These are phyloP conservation scores for Lasioglossum villosulum DNA, from an alignment of 2,888 invertebrate species.

Conservation along the genomic window DNA sequence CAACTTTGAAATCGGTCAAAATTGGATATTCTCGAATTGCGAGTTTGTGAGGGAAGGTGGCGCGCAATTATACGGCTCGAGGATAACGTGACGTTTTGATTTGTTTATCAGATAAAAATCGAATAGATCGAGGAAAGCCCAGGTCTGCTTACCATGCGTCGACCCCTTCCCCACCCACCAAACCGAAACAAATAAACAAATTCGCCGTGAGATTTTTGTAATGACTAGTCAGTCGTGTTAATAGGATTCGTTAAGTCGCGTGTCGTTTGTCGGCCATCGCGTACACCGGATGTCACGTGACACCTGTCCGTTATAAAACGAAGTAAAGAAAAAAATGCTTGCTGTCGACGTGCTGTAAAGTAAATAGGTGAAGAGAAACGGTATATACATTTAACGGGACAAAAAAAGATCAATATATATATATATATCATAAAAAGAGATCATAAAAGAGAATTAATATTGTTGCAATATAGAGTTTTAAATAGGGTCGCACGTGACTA, in stretches of 20 bases:
- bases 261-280: constrained; percentile 7
- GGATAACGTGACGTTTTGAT: background rate
- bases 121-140: background rate
- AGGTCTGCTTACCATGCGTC: constrained; percentile 12
- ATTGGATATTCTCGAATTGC: background rate
- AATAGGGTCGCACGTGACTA: constrained; percentile 63
- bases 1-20: background rate
- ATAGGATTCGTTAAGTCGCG: constrained; percentile 30
- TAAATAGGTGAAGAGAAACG: constrained; percentile 51
- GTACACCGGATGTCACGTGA: constrained; percentile 32
- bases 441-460: constrained; percentile 62
- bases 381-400: constrained; percentile 52
- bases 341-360: constrained; percentile 47
- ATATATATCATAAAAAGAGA: constrained; percentile 41
- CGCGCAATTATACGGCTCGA: background rate
- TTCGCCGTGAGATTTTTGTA: constrained; percentile 64
- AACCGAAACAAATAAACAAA: constrained; percentile 2
- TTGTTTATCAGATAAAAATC: background rate
- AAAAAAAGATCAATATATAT: constrained; percentile 42
- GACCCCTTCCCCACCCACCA: constrained; percentile 1
- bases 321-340: background rate
- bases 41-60: background rate
- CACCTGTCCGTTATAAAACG: constrained; percentile 3
- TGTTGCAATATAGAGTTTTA: constrained; percentile 73
- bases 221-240: constrained; percentile 65